Evolutionary conservation across 2,888 invertebrate species (phyloP).

Genomic region (Mesochorus sp.): DNA sequence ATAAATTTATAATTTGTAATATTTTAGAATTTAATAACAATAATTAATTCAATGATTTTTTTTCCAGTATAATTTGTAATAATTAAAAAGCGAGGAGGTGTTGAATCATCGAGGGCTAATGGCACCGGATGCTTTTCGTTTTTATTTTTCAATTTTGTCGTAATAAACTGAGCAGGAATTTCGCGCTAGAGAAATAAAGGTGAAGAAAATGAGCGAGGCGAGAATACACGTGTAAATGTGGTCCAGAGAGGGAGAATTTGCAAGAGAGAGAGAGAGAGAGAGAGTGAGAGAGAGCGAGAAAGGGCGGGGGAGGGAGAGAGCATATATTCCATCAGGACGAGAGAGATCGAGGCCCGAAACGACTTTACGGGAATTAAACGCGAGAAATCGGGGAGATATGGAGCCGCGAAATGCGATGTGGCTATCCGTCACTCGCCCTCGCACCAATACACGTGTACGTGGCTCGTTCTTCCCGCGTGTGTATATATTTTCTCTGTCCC

Average conservation of each 20-base stretch:
- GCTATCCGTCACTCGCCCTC: conserved; percentile 79
- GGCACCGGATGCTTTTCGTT: conserved; percentile 47
- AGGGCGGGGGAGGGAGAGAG: conserved; percentile 10
- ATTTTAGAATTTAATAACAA: too few species aligned
- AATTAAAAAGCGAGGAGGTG: too few species aligned
- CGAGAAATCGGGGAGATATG: conserved; percentile 81
- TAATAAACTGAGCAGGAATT: conserved; percentile 3
- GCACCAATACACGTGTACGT: conserved; percentile 45
- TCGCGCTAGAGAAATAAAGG: conserved; percentile 63
- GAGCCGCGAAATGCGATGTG: conserved; percentile 81
- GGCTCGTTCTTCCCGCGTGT: not conserved
- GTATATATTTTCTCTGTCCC: conserved; percentile 18
- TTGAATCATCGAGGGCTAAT: conserved; percentile 77
- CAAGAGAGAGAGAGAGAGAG: conserved; percentile 2
- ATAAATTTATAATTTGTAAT: too few species aligned
- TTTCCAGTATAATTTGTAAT: too few species aligned
- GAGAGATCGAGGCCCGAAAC: conserved; percentile 73
- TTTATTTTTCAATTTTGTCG: conserved; percentile 3
- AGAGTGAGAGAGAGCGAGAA: conserved; percentile 49
- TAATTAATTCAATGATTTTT: too few species aligned
- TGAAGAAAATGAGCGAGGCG: too few species aligned
- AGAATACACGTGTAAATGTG: not conserved
- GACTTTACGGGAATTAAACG: conserved; percentile 81
- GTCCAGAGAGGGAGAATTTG: conserved; percentile 7
- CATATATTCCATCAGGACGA: conserved; percentile 58